Evolutionary conservation across 2,888 invertebrate genomes (phyloP), one percentile per base, ranked within the genome.

Genomic region (Eustalomyia histrio): DNA sequence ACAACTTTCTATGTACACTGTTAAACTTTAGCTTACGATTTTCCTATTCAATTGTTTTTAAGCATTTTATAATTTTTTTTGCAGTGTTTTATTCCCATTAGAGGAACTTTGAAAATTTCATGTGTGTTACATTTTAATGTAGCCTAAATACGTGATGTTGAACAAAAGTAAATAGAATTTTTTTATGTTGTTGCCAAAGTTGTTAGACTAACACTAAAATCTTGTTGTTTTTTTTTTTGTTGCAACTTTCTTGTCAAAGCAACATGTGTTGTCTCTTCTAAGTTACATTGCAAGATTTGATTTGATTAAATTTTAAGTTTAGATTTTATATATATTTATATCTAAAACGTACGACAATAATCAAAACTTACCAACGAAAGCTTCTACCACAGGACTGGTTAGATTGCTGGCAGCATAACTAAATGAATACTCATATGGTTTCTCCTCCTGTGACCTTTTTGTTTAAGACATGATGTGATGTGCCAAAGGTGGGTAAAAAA

Each of bases 301-400:
- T 67, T 74, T 39, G 24, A 60, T 67, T 60, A 74, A 74, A 58
- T 61, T 53, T 53, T 53, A 18, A 53, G 6, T 58, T 60, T 12
- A 29, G 18, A 55, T 21, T 58, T 52, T 29, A 18, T 29, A 6
- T 29, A 29, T 29, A 6, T 29, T 29, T 29, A 29, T 6, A 29
- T 6, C 29, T 6, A 6, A 29, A 29, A 29, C 5, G 5, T 24
- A 5, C 5, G 5, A 24, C 1, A 5, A 58, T 17, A 39, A 67
- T 16, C 39, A 35, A 43, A 61, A 83, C 82, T 86, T 80, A 87
- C 87, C 87, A 72, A 83, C 68, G 79, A 82, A 74, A 39, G 65
- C 18, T 52, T 81, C 85, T 79, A 89, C 83, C 69, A 83, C 83
- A 57, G 87, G 83, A 82, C 85, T 85, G 75, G 81, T 71, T 72